These are phyloP conservation scores for Leucoma salicis DNA, from an alignment of 2,888 invertebrate species.

Conservation along the genomic window DNA sequence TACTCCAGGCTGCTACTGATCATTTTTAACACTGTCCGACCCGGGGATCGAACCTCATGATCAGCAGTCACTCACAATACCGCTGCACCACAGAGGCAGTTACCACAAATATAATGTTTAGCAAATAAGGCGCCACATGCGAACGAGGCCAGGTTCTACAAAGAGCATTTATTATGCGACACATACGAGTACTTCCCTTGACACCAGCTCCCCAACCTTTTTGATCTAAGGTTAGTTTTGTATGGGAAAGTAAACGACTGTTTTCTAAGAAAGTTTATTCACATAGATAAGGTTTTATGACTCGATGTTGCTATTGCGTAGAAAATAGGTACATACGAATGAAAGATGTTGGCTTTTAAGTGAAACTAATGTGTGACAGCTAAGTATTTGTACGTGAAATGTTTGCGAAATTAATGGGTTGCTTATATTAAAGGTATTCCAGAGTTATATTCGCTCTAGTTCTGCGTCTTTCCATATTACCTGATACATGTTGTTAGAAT, in stretches of 20 bases:
- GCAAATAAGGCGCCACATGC: background rate
- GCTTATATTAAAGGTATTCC: too few relatives aligned
- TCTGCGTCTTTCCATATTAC: too few relatives aligned
- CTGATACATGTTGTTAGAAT: too few relatives aligned
- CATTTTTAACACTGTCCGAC: too few relatives aligned
- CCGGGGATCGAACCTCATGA: too few relatives aligned
- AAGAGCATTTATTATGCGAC: slow-evolving; percentile 42
- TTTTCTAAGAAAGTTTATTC: slow-evolving; percentile 31
- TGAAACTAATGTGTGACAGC: slow-evolving; percentile 29
- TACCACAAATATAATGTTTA: too few relatives aligned
- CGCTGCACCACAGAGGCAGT: too few relatives aligned
- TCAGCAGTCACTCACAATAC: too few relatives aligned
- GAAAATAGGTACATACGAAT: slow-evolving; percentile 23
- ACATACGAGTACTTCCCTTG: slow-evolving; percentile 27
- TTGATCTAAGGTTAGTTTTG: slow-evolving; percentile 20
- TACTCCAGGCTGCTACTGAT: too few relatives aligned
- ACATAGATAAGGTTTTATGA: slow-evolving; percentile 30
- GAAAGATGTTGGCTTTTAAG: slow-evolving; percentile 12
- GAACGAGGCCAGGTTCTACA: slow-evolving; percentile 22
- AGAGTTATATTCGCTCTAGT: too few relatives aligned
- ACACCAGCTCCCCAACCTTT: slow-evolving; percentile 35
- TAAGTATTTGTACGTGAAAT: background rate
- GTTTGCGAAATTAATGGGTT: too few relatives aligned
- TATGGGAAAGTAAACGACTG: slow-evolving; percentile 31
- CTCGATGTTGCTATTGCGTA: slow-evolving; percentile 25